These are phyloP conservation scores for Clamator glandarius DNA, from an alignment of 2,797 vertebrate genomes.

Conservation along the genomic window DNA sequence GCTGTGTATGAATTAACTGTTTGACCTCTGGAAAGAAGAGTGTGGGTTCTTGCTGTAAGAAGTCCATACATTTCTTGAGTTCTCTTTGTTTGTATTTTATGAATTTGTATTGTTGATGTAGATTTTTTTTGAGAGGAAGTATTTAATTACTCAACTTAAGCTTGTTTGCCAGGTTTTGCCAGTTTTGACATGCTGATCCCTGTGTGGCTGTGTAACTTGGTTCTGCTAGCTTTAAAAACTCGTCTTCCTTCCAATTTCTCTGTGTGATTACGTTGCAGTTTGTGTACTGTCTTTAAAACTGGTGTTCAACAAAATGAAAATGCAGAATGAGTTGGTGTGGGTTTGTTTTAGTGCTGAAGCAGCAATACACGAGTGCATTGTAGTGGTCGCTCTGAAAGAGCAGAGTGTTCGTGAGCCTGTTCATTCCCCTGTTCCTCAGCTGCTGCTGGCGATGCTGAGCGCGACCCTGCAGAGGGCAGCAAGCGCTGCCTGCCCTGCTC, in stretches of 20 bases:
- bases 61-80: not conserved
- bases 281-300: not conserved
- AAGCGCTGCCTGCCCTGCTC: not conserved
- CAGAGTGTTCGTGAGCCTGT: not conserved
- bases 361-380: not conserved
- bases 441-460: not conserved
- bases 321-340: not conserved
- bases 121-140: not conserved
- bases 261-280: not conserved
- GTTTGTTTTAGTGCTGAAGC: not conserved
- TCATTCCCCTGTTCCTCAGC: not conserved
- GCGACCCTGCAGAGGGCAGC: slow-evolving; percentile 59
- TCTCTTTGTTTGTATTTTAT: not conserved
- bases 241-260: not conserved
- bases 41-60: not conserved
- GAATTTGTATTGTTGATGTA: not conserved
- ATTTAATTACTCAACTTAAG: not conserved
- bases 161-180: not conserved
- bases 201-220: not conserved
- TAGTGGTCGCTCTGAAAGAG: not conserved
- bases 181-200: not conserved
- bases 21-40: not conserved
- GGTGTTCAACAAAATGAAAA: not conserved
- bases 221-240: not conserved
- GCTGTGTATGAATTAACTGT: not conserved